phyloP scores from a whole-genome alignment of 2,888 invertebrate species.

The Scaptomyza tumidula region DNA sequence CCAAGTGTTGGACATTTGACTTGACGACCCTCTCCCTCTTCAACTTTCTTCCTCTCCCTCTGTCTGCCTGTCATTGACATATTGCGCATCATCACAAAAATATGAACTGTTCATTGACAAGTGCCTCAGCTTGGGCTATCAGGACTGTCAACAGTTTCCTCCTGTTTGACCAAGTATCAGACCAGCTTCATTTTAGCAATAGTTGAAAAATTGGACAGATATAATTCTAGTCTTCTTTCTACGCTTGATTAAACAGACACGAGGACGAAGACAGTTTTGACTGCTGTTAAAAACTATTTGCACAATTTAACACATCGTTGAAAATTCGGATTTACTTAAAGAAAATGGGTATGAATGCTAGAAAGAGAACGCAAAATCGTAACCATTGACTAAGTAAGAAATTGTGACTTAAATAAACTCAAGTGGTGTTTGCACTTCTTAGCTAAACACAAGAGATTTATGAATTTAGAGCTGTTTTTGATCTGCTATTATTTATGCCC shows the following conservation, averaged over 20 bases:
- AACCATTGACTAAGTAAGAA: too few species aligned
- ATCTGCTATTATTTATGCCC: too few species aligned
- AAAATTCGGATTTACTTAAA: not conserved
- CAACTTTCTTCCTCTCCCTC: not conserved
- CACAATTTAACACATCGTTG: constrained; percentile 18
- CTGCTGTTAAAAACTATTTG: constrained; percentile 1
- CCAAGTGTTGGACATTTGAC: constrained; percentile 17
- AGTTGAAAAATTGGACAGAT: constrained; percentile 61
- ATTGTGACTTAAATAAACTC: too few species aligned
- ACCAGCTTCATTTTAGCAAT: constrained; percentile 23
- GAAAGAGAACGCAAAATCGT: too few species aligned
- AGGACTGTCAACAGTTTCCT: constrained; percentile 50
- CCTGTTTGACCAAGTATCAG: constrained; percentile 20
- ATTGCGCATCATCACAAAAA: constrained; percentile 81
- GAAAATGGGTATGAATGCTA: too few species aligned
- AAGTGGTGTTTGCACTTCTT: too few species aligned
- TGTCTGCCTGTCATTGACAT: constrained; percentile 76
- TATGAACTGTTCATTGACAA: constrained; percentile 79
- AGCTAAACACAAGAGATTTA: too few species aligned
- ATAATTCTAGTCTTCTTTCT: constrained; percentile 48
- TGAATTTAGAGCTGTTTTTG: too few species aligned
- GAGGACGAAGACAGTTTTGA: not conserved
- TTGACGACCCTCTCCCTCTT: not conserved
- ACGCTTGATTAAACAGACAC: constrained; percentile 15
- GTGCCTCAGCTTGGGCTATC: constrained; percentile 18